A percentile compares a stretch with the other conserved stretches of the same genome.
phyloP scores from a whole-genome alignment of 2,113 vertebrate genomes.

The Dascyllus trimaculatus region DNA sequence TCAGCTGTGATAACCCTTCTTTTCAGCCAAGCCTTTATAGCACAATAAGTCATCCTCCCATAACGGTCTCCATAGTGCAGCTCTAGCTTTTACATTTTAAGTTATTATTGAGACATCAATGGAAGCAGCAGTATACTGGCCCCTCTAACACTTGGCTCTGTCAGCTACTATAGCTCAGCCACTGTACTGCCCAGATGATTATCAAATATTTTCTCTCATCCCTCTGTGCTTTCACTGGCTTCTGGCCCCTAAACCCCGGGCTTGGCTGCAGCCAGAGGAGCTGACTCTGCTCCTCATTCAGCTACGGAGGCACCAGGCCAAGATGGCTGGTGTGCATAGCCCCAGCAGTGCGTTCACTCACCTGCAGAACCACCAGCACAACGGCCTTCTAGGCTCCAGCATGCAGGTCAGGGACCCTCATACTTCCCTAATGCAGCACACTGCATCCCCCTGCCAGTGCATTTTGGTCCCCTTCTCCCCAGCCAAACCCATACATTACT shows the following conservation, averaged over 20 bases:
- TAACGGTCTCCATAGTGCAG: constrained; percentile 12
- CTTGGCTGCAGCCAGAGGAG: constrained; percentile 95
- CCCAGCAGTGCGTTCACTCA: constrained; percentile 92
- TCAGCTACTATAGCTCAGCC: constrained; percentile 32
- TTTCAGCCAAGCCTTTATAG: no score
- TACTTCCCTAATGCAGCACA: constrained; percentile 57
- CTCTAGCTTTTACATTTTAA: constrained; percentile 36
- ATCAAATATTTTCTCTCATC: constrained; percentile 79
- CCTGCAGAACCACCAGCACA: constrained; percentile 92
- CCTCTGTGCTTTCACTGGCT: constrained; percentile 81
- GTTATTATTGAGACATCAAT: constrained; percentile 8
- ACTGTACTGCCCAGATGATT: constrained; percentile 57
- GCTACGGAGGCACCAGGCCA: constrained; percentile 97
- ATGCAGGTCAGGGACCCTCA: constrained; percentile 92
- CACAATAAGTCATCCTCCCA: background rate
- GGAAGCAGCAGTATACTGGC: constrained; percentile 18
- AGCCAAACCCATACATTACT: constrained; percentile 51
- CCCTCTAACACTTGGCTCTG: constrained; percentile 39
- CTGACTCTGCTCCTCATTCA: constrained; percentile 97
- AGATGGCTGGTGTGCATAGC: constrained; percentile 93
- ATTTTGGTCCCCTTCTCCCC: constrained; percentile 47
- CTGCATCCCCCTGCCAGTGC: constrained; percentile 65
- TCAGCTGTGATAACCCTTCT: constrained; percentile 3
- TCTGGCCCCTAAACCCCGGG: constrained; percentile 81
- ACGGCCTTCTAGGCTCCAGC: constrained; percentile 89